Conservation (phyloP, 2,113 vertebrate genomes). For the Formicarius rufipectus region DNA sequence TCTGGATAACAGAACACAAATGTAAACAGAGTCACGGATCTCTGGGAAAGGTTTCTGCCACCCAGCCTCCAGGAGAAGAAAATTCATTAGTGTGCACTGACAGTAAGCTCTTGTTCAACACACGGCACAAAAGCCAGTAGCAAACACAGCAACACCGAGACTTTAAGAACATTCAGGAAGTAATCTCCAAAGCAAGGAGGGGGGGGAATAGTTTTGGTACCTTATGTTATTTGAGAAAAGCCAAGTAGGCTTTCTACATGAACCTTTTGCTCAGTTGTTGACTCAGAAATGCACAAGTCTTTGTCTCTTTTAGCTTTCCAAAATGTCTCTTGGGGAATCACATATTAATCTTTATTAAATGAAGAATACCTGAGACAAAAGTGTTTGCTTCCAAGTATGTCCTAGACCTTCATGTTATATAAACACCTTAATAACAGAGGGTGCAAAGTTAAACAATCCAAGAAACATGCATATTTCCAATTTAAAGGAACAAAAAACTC, state of each 20-base stretch:
- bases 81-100: slow-evolving; percentile 34
- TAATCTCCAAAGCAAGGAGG: not conserved
- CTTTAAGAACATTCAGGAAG: not conserved
- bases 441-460: not conserved
- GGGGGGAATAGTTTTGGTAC: not conserved
- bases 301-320: not conserved
- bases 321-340: not conserved
- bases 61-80: not conserved
- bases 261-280: not conserved
- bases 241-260: not conserved
- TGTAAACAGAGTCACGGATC: not conserved
- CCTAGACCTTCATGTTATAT: not conserved
- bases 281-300: not conserved
- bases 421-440: not conserved
- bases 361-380: not conserved
- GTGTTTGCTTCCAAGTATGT: not conserved
- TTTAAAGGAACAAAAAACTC: not conserved
- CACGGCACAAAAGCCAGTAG: slow-evolving; percentile 1
- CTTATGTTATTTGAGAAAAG: not conserved
- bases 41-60: slow-evolving; percentile 12
- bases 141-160: not conserved
- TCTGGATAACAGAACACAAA: not conserved
- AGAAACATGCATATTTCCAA: not conserved
- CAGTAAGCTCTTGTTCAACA: slow-evolving; percentile 40
- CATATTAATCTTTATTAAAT: not conserved